Evolutionary conservation across 2,113 vertebrate genomes (phyloP), one percentile per base, ranked within the genome.

Genomic region (Plestiodon gilberti): DNA sequence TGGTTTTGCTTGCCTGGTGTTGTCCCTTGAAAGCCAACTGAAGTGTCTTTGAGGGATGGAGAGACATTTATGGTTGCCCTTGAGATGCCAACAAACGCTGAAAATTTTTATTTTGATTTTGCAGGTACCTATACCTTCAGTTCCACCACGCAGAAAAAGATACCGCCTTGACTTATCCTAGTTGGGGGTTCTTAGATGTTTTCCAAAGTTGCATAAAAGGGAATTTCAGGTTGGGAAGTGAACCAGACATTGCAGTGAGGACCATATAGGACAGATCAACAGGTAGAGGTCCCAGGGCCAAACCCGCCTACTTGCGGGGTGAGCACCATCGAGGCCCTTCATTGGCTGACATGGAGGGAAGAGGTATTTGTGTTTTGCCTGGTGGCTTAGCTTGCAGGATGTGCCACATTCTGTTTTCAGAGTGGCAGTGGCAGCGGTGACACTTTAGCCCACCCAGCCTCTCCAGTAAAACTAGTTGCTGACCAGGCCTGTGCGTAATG

Each of bases 141-240:
- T 52, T 79, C 23, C 2, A 14, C 62, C 33, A 67, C 25, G 43
- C 43, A 2, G 33, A n/a, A 0, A 0, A 1, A 70, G 3, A 64
- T 18, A 59, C 71, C 48, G 13, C 67, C n/a, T 77, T 85, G 62
- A 22, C 14, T 70, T n/a, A 0, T 30, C 43, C 43, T 48, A 48
- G 0, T 48, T 73, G 82, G 10, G 22, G 23, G 6, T 7, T 5
- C 43, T 1, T 4, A 1, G 0, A 0, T 0, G 0, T 33, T 48
- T 62, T 65, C 28, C 0, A 1, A 57, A 76, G 82, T 89, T 17
- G 8, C 84, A 3, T 0, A 4, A 13, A 9, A 3, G 28, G 2
- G 1, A 4, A 25, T 48, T 48, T 48, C 43, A 48, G 43, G 4
- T 8, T 48, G 43, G 43, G 43, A 8, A 48, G 43, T 48, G 43